phyloP scores from a whole-genome alignment of 2,113 vertebrate species.

The Spea multiplicata region DNA sequence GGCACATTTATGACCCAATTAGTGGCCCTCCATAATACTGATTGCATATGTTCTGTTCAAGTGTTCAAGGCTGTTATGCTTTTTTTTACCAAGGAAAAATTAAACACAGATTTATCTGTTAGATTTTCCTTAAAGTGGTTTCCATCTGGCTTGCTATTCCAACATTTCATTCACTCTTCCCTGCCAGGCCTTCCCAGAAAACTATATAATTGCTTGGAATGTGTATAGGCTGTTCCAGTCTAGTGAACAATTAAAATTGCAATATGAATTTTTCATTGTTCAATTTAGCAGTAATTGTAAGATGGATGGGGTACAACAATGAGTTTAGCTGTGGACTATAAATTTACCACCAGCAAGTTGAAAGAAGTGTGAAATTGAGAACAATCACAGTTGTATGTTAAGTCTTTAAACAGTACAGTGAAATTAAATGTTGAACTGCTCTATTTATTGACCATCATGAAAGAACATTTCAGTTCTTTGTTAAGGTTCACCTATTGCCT shows the following conservation, averaged over 20 bases:
- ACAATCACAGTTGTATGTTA: slow-evolving; percentile 36
- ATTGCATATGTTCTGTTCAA: slow-evolving; percentile 49
- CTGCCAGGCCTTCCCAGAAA: slow-evolving; percentile 73
- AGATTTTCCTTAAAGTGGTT: slow-evolving; percentile 68
- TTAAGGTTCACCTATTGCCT: slow-evolving; percentile 44
- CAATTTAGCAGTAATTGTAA: slow-evolving; percentile 70
- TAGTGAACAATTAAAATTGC: slow-evolving; percentile 71
- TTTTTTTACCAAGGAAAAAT: slow-evolving; percentile 51
- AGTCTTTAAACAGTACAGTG: slow-evolving; percentile 26
- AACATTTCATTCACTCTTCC: slow-evolving; percentile 67
- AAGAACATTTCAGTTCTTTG: slow-evolving; percentile 40
- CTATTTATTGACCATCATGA: slow-evolving; percentile 36
- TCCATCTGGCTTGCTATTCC: slow-evolving; percentile 68
- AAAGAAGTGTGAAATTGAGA: slow-evolving; percentile 52
- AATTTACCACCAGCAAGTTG: slow-evolving; percentile 60
- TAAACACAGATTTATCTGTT: slow-evolving; percentile 50
- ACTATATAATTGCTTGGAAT: slow-evolving; percentile 74
- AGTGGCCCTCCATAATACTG: slow-evolving; percentile 40
- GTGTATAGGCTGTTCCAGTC: slow-evolving; percentile 74
- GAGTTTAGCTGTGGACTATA: slow-evolving; percentile 52
- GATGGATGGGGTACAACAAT: slow-evolving; percentile 64
- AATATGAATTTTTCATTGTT: slow-evolving; percentile 75
- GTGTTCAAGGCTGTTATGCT: slow-evolving; percentile 55
- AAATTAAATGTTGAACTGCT: slow-evolving; percentile 43
- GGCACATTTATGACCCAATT: slow-evolving; percentile 42